phyloP scores from a whole-genome alignment of 2,797 vertebrate species.

The Rhinatrema bivittatum region DNA sequence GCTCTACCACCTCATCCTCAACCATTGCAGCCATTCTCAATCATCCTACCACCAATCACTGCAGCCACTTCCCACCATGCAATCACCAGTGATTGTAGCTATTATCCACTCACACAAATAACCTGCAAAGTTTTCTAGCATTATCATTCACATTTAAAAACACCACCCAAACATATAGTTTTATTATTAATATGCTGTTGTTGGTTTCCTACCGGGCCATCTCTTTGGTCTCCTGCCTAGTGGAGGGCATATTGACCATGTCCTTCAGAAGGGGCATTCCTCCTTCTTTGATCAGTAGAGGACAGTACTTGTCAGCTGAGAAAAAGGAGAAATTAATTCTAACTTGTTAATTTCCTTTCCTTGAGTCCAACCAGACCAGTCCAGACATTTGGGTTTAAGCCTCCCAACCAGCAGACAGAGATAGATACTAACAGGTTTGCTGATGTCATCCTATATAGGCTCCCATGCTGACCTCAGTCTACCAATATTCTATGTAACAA shows the following conservation, averaged over 20 bases:
- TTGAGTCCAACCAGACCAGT: too few species aligned
- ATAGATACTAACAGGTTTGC: too few species aligned
- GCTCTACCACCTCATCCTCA: not conserved
- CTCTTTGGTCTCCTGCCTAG: conserved; percentile 85
- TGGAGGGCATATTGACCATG: conserved; percentile 76
- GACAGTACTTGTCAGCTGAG: conserved; percentile 90
- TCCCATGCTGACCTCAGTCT: too few species aligned
- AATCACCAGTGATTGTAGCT: too few species aligned
- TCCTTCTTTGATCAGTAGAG: conserved; percentile 90
- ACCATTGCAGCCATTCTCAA: not conserved
- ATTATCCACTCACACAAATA: not conserved
- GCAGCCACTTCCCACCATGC: conserved; percentile 1
- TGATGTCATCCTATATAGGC: too few species aligned
- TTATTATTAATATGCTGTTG: not conserved
- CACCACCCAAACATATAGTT: not conserved
- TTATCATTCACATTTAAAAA: too few species aligned
- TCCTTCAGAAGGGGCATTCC: conserved; percentile 78
- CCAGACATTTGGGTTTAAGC: too few species aligned
- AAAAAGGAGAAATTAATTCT: not conserved
- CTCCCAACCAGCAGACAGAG: too few species aligned
- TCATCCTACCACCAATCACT: not conserved
- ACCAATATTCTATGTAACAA: too few species aligned
- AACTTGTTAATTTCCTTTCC: too few species aligned
- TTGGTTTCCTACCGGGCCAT: conserved; percentile 81
- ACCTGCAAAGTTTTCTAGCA: not conserved